These are phyloP conservation scores for Augiades crinisus DNA, from an alignment of 2,888 invertebrate species.

Conservation along the genomic window DNA sequence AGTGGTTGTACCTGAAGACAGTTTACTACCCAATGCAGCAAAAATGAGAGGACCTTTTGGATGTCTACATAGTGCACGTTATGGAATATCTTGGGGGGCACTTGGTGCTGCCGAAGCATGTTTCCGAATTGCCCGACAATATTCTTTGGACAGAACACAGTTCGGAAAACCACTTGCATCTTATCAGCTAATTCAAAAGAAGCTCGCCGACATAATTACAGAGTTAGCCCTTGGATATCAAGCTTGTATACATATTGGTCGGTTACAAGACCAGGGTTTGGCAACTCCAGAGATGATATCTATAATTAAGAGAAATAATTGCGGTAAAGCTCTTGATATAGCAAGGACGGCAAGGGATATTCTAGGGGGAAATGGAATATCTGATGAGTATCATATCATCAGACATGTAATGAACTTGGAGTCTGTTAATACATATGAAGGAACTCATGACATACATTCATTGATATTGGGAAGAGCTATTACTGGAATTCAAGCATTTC, in stretches of 20 bases:
- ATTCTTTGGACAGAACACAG: slow-evolving; percentile 95
- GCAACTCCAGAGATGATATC: slow-evolving; percentile 97
- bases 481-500: slow-evolving; percentile 95
- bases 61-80: slow-evolving; percentile 97
- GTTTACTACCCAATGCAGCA: slow-evolving; percentile 91
- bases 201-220: slow-evolving; percentile 97
- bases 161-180: slow-evolving; percentile 97
- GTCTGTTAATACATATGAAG: slow-evolving; percentile 99
- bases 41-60: slow-evolving; percentile 96
- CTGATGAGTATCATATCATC: slow-evolving; percentile 98
- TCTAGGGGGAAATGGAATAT: slow-evolving; percentile 98
- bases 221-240: slow-evolving; percentile 96
- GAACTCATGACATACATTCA: slow-evolving; percentile 98
- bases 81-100: slow-evolving; percentile 98
- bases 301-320: slow-evolving; percentile 96
- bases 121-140: slow-evolving; percentile 92
- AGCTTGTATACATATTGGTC: slow-evolving; percentile 93
- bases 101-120: slow-evolving; percentile 99
- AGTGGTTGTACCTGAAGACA: slow-evolving; percentile 94
- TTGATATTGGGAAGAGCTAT: slow-evolving; percentile 96
- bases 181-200: slow-evolving; percentile 98
- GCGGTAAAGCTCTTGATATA: slow-evolving; percentile 96
- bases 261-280: slow-evolving; percentile 92
- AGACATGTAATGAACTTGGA: slow-evolving; percentile 98
- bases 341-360: slow-evolving; percentile 95